Base-by-base conservation (phyloP, 2,797 vertebrate genomes). In the Esox masquinongy region DNA sequence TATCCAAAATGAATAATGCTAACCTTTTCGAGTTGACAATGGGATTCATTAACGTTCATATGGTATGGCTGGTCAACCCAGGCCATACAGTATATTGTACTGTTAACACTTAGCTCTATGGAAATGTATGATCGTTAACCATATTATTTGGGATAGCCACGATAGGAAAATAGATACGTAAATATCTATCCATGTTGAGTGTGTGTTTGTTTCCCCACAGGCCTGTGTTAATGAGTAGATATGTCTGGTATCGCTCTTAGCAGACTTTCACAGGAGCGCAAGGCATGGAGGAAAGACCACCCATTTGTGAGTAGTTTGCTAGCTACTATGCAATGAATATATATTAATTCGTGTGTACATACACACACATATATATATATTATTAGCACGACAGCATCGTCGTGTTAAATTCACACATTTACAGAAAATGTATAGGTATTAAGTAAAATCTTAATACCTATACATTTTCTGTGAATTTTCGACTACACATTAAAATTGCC, bases 181-280 rank as follows among this genome's bases (percentile, higher is more conserved):
- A 22, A 8, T 59, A 59, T 26, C 22, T 24, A 53, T 9, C 53
- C 22, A 59, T 11, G 56, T 68, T 4, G 1, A 29, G 29, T 72
- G 11, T 56, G 47, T 73, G 14, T 82, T 75, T 69, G 59, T 82
- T 77, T 88, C 81, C 81, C 90, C 90, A 79, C 87, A 92, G 88
- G 90, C 88, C 81, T 91, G 92, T 87, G 93, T 92, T 91, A 72
- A 94, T 93, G 93, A 91, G 90, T 89, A 92, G 79, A 74, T 74
- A 94, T 94, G 93, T 94, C 93, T 82, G 93, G 93, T 74, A 94
- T 94, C 83, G 93, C 93, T 90, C 91, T 94, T 69, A 94, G 92
- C 87, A 92, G 93, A 91, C 84, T 93, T 89, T 93, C 93, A 74
- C 93, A 94, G 90, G 93, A 94, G 85, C 91, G 93, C 77, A 94